phyloP scores from a whole-genome alignment of 2,113 vertebrate genomes.

The Columbina picui region DNA sequence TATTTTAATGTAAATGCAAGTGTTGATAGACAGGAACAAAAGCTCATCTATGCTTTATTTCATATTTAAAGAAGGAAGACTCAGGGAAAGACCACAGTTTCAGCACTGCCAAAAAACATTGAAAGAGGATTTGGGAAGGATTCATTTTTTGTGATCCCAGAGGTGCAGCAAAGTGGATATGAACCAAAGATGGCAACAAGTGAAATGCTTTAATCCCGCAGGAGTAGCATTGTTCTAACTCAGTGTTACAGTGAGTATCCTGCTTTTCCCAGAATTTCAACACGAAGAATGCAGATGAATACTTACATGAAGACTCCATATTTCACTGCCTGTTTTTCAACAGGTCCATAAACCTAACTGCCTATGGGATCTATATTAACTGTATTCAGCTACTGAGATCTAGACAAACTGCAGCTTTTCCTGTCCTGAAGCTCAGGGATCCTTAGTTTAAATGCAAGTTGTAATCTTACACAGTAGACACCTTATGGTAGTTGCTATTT shows the following conservation, averaged over 20 bases:
- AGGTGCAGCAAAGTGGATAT: not conserved
- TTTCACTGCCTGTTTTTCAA: not conserved
- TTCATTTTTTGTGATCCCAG: not conserved
- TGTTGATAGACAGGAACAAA: not conserved
- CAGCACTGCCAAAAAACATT: not conserved
- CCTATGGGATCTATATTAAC: not conserved
- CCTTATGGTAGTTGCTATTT: not conserved
- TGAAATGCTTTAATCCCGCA: not conserved
- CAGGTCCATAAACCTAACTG: not conserved
- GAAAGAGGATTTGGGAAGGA: not conserved
- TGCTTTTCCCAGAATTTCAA: not conserved
- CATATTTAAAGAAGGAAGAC: not conserved
- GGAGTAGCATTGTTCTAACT: not conserved
- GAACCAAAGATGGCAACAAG: not conserved
- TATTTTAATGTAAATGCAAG: not conserved
- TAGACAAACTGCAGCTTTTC: not conserved
- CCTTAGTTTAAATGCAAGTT: not conserved
- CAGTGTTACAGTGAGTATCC: rapidly evolving
- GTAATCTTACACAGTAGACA: not conserved
- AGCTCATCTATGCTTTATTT: not conserved
- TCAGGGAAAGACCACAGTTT: not conserved
- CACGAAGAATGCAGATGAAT: not conserved
- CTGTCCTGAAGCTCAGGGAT: not conserved
- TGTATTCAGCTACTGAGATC: not conserved
- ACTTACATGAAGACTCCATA: not conserved